These are phyloP conservation scores for Caenorhabditis sp. DNA, from an alignment of 2,888 invertebrate species.

Conservation along the genomic window DNA sequence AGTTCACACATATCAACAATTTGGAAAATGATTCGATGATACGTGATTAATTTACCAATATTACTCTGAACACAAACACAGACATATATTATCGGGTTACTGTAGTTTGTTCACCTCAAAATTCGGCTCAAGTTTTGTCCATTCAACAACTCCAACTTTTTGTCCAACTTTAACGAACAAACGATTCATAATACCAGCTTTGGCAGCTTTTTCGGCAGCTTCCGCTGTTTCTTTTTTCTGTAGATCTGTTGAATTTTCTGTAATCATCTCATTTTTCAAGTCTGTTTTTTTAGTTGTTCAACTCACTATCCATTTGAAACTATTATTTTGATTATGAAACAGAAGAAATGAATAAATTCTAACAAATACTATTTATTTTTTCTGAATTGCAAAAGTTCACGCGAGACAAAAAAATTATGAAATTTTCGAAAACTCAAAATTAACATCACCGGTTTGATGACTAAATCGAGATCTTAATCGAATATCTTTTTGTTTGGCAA, in stretches of 20 bases:
- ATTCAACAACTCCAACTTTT: conserved; percentile 20
- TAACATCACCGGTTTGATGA: conserved; percentile 22
- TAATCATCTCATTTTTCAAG: background rate
- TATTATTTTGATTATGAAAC: background rate
- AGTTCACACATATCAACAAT: conserved; percentile 22
- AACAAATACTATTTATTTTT: no score
- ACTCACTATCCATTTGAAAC: background rate
- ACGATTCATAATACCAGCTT: conserved; percentile 13
- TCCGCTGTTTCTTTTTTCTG: conserved; percentile 16
- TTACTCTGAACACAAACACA: conserved; percentile 36
- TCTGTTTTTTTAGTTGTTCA: background rate
- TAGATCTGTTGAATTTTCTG: conserved; percentile 1
- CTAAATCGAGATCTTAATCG: conserved; percentile 24
- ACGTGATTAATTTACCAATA: conserved; percentile 26
- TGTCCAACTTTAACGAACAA: conserved; percentile 17
- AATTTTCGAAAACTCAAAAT: conserved; percentile 41
- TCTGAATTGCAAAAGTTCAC: no score
- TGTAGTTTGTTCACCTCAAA: conserved; percentile 12
- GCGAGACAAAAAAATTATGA: background rate
- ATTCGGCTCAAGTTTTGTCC: conserved; percentile 22
- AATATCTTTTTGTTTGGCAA: conserved; percentile 12
- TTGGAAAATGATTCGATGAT: conserved; percentile 24
- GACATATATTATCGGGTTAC: no score
- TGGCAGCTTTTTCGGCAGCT: conserved; percentile 24
- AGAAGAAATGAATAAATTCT: background rate